Evolutionary conservation across 2,888 invertebrate genomes (phyloP).

Genomic region (Gymnocheta viridis): DNA sequence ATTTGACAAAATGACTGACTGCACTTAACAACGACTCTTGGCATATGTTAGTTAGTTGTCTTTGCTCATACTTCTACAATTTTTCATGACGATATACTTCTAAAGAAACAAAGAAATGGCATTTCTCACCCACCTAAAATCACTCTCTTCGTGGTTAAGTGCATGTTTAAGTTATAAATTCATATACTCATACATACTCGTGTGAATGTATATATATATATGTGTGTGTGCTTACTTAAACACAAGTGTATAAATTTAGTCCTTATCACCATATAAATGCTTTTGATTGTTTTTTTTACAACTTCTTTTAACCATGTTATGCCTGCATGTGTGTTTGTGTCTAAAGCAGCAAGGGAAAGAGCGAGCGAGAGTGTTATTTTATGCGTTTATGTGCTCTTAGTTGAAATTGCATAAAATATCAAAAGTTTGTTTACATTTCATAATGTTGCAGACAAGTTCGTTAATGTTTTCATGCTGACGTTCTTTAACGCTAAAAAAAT

Average conservation of each 20-base stretch:
- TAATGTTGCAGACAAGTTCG: conserved; percentile 65
- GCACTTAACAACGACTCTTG: conserved; percentile 32
- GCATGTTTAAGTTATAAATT: not conserved
- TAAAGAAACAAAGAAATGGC: not conserved
- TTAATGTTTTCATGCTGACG: conserved; percentile 50
- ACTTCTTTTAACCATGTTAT: conserved; percentile 10
- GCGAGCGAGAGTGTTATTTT: not conserved
- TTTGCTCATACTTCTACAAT: not conserved
- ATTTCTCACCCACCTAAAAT: not conserved
- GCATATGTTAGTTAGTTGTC: conserved; percentile 22
- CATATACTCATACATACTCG: not conserved
- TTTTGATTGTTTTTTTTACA: not conserved
- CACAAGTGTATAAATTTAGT: not conserved
- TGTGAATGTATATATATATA: too few relatives aligned
- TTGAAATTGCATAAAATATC: conserved; percentile 64
- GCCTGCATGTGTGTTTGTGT: not conserved
- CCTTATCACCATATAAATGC: conserved; percentile 18
- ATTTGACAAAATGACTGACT: conserved; percentile 19
- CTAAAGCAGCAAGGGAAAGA: not conserved
- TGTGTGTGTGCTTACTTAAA: not conserved
- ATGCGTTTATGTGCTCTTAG: conserved; percentile 29
- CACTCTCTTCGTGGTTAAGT: conserved; percentile 4
- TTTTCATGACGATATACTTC: not conserved
- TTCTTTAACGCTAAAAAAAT: conserved; percentile 11
- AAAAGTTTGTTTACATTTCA: conserved; percentile 68